Conservation (phyloP, 2,113 vertebrate species). For the Colaptes auratus region DNA sequence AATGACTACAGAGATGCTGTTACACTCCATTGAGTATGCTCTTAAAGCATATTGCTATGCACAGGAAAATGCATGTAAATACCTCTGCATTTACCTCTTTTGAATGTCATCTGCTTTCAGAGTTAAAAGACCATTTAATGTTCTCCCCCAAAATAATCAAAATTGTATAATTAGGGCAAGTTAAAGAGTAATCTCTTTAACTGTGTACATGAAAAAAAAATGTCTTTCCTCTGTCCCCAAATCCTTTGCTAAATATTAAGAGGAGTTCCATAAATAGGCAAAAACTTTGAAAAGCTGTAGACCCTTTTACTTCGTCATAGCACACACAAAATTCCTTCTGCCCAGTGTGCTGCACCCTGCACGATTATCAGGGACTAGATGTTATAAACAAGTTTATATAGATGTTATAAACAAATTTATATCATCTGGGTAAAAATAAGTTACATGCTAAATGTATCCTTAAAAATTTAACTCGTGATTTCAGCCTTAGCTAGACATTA, state of each 20-base stretch:
- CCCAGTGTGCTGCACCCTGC: no score
- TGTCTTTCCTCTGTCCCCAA: neutral
- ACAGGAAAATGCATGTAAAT: conserved; percentile 35
- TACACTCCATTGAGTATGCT: conserved; percentile 1
- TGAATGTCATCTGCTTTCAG: neutral
- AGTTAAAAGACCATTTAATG: conserved; percentile 24
- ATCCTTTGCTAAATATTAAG: neutral
- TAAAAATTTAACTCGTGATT: neutral
- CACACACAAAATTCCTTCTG: neutral
- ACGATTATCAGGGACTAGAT: neutral
- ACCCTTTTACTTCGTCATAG: neutral
- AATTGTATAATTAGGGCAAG: neutral
- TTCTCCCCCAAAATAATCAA: conserved; percentile 17
- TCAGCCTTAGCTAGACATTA: neutral
- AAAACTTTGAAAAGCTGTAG: neutral
- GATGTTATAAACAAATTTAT: neutral
- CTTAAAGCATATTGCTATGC: conserved; percentile 33
- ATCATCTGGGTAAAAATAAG: neutral
- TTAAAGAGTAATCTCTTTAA: neutral
- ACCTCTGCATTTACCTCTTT: neutral
- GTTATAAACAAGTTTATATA: neutral
- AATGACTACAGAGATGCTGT: conserved; percentile 14
- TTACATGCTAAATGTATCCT: neutral
- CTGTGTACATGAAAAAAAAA: neutral
- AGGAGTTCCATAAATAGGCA: neutral